Evolutionary conservation across 2,888 invertebrate genomes (phyloP), one percentile per base, ranked within the genome.

Genomic region (Lingula anatina): DNA sequence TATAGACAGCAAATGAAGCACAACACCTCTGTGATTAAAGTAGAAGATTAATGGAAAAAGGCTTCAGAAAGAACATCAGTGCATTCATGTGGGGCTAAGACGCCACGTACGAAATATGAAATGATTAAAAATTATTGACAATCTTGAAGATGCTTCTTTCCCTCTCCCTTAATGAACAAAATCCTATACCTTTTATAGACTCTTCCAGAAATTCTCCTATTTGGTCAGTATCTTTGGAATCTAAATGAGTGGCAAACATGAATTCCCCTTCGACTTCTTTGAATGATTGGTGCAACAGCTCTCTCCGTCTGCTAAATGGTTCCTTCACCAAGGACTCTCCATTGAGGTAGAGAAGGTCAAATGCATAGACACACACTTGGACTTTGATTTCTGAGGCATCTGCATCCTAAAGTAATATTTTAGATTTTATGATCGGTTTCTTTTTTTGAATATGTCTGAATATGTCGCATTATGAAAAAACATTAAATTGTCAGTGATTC

Each of bases 351-450:
- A 99, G 81, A 61, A 99, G 79, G 82, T 99, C 99, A 79, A 99
- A 99, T 78, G 94, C 89, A 78, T 90, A 97, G 27, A 99, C 87
- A 73, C 95, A 95, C 26, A 99, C 94, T 75, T 89, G 88, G 0
- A 90, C 88, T 75, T 87, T 88, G 52, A 89, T 89, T 44, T 88
- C 86, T 0, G 82, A 76, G 64, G 85, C 86, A 61, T 81, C 83
- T 0, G 86, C 89, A 78, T 88, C 88, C 86, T 86, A 61, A 35
- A 66, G 75, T 55, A 42, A 39, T 3, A n/a, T n/a, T n/a, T n/a
- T n/a, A n/a, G n/a, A n/a, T n/a, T n/a, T n/a, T n/a, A n/a, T n/a
- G n/a, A n/a, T n/a, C n/a, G n/a, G n/a, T n/a, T n/a, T n/a, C n/a
- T n/a, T n/a, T n/a, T n/a, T n/a, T n/a, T n/a, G n/a, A n/a, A n/a